Base-by-base conservation (phyloP, 2,888 invertebrate genomes). In the Lochmaea crataegi region DNA sequence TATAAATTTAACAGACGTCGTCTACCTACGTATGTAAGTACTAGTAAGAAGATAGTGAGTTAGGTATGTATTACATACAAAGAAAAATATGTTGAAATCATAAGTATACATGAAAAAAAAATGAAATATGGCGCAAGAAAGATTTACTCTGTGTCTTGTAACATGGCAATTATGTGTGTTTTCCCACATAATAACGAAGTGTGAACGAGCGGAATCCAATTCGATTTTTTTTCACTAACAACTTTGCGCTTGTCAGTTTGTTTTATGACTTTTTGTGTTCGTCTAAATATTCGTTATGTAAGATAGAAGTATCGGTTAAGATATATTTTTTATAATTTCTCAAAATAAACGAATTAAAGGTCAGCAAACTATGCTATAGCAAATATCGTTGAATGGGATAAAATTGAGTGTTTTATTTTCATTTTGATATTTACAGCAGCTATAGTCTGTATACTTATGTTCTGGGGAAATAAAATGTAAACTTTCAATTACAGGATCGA, bases 1-100 rank as follows among this genome's bases (percentile, higher is more conserved):
- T 64, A 65, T 71, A 71, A 65, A 71, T 71, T 58, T 60, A 12
- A 53, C 14, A 42, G 26, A 16, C 65, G 60, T 65, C 22, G 53
- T 61, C 42, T 42, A 63, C 61, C 61, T 63, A 63, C 61, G 61
- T 63, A 41, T 26, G n/a, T 41, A 63, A n/a, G 42, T 63, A 16
- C 41, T 6, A 11, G 18, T 16, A 60, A 32, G 22, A 57, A 18
- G 57, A 57, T 57, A 57, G 12, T n/a, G 60, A 60, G 42, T 18
- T 42, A 42, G 61, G 61, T 63, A 58, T 58, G 58, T 14, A 63
- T 63, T 63, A 63, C 61, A 42, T 42, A 63, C 16, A 63, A 63
- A 63, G 38, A 63, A 63, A 63, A 63, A 63, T 63, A 41, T 42
- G 61, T 12, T 63, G 41, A 63, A 63, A 63, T 41, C 42, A 10